Percentiles rank a stretch among this genome's conserved stretches.
phyloP scores from a whole-genome alignment of 2,113 vertebrate genomes.

The Clarias magur region DNA sequence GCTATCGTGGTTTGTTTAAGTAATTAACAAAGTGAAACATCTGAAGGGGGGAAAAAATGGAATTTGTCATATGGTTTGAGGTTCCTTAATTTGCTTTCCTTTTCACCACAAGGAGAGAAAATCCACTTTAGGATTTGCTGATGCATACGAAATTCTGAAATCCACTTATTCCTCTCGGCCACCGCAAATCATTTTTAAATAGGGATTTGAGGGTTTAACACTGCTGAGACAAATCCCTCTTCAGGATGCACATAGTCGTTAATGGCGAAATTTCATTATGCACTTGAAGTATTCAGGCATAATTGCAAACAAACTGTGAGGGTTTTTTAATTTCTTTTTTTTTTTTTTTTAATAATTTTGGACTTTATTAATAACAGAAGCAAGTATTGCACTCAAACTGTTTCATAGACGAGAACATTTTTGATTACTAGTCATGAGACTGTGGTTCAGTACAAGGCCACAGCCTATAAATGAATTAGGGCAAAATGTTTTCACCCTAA shows the following conservation, averaged over 20 bases:
- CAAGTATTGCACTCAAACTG: not conserved
- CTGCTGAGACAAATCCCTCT: no score
- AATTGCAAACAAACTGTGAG: not conserved
- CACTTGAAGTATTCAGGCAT: not conserved
- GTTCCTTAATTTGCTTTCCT: not conserved
- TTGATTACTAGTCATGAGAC: not conserved
- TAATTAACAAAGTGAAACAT: not conserved
- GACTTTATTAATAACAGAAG: not conserved
- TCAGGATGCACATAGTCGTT: not conserved
- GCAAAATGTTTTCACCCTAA: not conserved
- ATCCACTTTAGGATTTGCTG: not conserved
- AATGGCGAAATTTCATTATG: not conserved
- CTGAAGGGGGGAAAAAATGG: no score
- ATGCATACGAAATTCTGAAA: not conserved
- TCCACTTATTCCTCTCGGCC: not conserved
- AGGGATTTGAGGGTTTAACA: not conserved
- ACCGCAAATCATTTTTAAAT: not conserved
- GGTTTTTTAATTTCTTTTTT: not conserved
- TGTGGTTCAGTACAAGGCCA: constrained; percentile 21
- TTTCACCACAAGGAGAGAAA: not conserved
- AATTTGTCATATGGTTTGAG: not conserved
- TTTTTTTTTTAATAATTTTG: not conserved
- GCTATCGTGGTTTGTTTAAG: not conserved
- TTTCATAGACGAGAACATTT: not conserved
- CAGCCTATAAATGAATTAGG: not conserved